Evolutionary conservation across 1,140 invertebrate genomes (phyloP).

Genomic region (Drosophila paulistorum): DNA sequence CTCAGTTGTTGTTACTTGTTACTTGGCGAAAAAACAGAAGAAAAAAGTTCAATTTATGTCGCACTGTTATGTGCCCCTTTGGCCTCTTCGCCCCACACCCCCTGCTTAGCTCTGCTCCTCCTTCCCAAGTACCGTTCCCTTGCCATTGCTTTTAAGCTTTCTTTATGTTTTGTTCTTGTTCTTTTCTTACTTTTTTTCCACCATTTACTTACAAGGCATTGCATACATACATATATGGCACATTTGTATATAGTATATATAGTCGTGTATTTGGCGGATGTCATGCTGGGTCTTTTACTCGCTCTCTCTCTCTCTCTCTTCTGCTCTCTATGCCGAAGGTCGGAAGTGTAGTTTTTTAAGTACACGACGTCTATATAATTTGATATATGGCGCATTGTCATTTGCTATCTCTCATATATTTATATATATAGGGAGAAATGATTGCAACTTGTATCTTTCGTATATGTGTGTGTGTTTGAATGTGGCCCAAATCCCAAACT

Average conservation of each 20-base stretch:
- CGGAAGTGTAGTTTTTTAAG: constrained; percentile 80
- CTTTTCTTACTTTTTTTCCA: constrained; percentile 47
- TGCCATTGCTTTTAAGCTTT: constrained; percentile 59
- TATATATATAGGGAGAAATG: constrained; percentile 26
- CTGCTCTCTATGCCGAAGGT: constrained; percentile 48
- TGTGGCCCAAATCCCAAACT: constrained; percentile 35
- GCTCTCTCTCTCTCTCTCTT: constrained; percentile 44
- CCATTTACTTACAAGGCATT: constrained; percentile 71
- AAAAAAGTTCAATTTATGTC: constrained; percentile 76
- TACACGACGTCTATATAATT: constrained; percentile 77
- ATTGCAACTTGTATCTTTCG: constrained; percentile 37
- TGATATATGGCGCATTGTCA: constrained; percentile 77
- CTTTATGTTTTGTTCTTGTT: constrained; percentile 62
- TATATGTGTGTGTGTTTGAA: constrained; percentile 22
- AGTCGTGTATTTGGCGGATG: constrained; percentile 71
- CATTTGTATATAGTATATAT: constrained; percentile 14
- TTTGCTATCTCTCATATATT: constrained; percentile 60
- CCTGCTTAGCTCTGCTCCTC: neutral
- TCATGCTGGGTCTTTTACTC: constrained; percentile 54
- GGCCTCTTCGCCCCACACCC: neutral
- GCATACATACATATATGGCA: constrained; percentile 35
- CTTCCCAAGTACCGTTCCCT: constrained; percentile 14
- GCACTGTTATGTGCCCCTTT: constrained; percentile 55
- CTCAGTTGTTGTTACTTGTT: constrained; percentile 13
- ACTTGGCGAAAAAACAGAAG: constrained; percentile 39